Conservation (phyloP, 2,888 invertebrate species). For the Sesia apiformis region DNA sequence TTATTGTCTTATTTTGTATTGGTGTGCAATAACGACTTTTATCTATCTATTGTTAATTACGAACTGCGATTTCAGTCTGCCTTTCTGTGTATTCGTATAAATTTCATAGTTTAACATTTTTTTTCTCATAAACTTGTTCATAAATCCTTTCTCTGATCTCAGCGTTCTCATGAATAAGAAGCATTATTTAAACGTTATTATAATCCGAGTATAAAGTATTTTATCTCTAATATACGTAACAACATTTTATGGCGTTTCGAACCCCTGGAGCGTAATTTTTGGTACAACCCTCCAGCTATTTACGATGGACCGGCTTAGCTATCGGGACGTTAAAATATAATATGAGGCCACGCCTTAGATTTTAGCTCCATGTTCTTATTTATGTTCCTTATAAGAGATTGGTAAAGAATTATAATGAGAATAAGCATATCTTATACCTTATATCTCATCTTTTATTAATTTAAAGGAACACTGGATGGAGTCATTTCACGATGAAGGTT, state of each 20-base stretch:
- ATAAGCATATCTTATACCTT: too few species aligned
- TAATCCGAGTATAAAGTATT: constrained; percentile 21
- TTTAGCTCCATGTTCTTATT: background rate
- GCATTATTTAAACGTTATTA: constrained; percentile 28
- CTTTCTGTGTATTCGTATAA: too few species aligned
- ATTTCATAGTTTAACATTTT: too few species aligned
- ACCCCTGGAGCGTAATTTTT: constrained; percentile 47
- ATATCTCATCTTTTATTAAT: too few species aligned
- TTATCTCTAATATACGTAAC: constrained; percentile 25
- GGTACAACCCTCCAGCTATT: constrained; percentile 42
- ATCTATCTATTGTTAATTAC: too few species aligned
- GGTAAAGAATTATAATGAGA: too few species aligned
- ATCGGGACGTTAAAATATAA: constrained; percentile 46
- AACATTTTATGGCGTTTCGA: constrained; percentile 33
- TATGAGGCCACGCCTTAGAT: constrained; percentile 12
- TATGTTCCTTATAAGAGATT: too few species aligned
- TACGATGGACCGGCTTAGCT: constrained; percentile 46
- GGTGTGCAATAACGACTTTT: too few species aligned
- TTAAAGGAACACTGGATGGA: too few species aligned
- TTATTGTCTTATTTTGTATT: too few species aligned
- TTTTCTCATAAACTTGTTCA: background rate
- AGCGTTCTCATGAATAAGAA: constrained; percentile 29
- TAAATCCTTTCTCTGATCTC: background rate
- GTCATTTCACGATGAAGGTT: too few species aligned
- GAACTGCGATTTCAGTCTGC: too few species aligned